A percentile compares a stretch with the other conserved stretches of the same genome.
phyloP scores from a whole-genome alignment of 2,888 invertebrate genomes.

The Conistra vaccinii region DNA sequence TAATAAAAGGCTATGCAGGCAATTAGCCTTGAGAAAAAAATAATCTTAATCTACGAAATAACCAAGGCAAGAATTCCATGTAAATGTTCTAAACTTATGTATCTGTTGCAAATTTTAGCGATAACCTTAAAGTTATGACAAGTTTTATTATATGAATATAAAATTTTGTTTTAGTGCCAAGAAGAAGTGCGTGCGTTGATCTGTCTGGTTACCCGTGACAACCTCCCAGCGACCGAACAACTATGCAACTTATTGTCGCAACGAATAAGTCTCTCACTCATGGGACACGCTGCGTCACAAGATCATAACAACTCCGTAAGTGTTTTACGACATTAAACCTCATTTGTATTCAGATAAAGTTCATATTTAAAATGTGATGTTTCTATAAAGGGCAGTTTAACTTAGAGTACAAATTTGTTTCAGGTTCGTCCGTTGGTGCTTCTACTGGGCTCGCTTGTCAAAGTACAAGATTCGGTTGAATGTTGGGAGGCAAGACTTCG shows the following conservation, averaged over 20 bases:
- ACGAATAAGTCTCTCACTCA: slow-evolving; percentile 95
- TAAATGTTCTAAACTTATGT: too few species aligned
- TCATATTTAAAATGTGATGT: background rate
- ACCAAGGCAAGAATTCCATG: too few species aligned
- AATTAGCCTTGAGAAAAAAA: too few species aligned
- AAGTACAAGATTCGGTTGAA: slow-evolving; percentile 95
- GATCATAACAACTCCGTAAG: slow-evolving; percentile 89
- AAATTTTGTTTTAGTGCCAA: slow-evolving; percentile 92
- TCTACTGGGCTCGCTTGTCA: slow-evolving; percentile 96
- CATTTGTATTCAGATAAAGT: background rate
- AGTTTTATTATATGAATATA: too few species aligned
- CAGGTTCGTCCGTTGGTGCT: slow-evolving; percentile 97
- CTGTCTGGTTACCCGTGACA: slow-evolving; percentile 97
- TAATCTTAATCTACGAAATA: too few species aligned
- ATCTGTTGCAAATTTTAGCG: too few species aligned
- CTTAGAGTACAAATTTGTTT: slow-evolving; percentile 19
- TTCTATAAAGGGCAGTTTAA: background rate
- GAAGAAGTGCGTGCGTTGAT: slow-evolving; percentile 97
- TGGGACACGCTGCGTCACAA: slow-evolving; percentile 93
- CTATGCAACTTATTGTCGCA: slow-evolving; percentile 95
- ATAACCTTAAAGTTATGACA: too few species aligned
- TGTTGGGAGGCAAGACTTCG: slow-evolving; percentile 98
- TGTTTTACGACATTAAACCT: slow-evolving; percentile 19
- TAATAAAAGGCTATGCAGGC: too few species aligned
- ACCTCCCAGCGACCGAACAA: slow-evolving; percentile 95